Evolutionary conservation across 1,140 invertebrate genomes (phyloP), one percentile per base, ranked within the genome.

Genomic region (Drosophila equinoxialis): DNA sequence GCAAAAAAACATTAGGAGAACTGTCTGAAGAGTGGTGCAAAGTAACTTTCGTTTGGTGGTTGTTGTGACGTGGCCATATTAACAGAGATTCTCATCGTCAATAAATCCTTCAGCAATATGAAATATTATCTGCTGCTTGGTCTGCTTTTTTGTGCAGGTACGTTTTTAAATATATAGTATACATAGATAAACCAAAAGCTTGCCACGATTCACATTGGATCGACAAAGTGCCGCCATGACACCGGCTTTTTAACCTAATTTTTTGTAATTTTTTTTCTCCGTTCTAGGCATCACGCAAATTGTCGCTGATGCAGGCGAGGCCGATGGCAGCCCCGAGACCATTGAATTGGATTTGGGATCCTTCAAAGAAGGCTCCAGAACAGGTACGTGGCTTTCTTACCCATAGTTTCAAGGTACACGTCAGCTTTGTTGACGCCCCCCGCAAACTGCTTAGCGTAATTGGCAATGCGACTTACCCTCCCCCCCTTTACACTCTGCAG

Each of bases 301-400:
- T 59, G 87, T 86, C 20, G 91, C 81, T n/a, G 45, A 51, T 51
- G 91, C 93, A 54, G 65, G 54, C 65, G 93, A 93, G 71, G 37
- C 37, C 10, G 92, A 93, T 64, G 93, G 91, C 70, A 91, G 93
- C 67, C 92, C 92, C 4, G 93, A 93, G 80, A 94, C 90, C 14
- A 94, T 97, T 23, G 96, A 97, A 48, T 82, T 94, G 42, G 95
- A 98, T 92, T 92, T 98, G 54, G 96, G 96, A 4, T 94, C 95
- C 33, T 96, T 95, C 68, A 94, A 95, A 78, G 97, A 98, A 92
- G 97, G 94, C 66, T 97, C 96, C 11, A 94, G 96, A 93, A 98
- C 97, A 93, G 96, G 96, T 97, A 93, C 91, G 77, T 63, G 17
- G 17, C 82, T 76, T 71, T 69, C 59, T 63, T 63, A 59, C 17